phyloP scores from a whole-genome alignment of 2,113 vertebrate genomes.

The Cichladusa arquata region DNA sequence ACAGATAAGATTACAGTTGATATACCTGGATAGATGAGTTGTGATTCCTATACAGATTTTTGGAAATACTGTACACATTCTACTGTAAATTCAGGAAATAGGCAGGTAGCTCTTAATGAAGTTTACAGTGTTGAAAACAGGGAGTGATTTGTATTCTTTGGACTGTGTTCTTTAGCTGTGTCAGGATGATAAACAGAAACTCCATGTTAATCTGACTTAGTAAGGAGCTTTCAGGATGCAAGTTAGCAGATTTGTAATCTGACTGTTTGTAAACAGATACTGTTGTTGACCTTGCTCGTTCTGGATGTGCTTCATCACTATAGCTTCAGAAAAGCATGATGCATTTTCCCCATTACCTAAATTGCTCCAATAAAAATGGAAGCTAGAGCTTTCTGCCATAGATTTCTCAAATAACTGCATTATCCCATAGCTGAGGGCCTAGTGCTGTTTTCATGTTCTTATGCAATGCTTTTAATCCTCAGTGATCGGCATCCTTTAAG shows the following conservation, averaged over 20 bases:
- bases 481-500: not conserved
- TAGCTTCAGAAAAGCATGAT: not conserved
- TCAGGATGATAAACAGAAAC: constrained; percentile 24
- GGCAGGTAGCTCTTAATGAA: not conserved
- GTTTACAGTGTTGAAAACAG: not conserved
- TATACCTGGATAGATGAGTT: not conserved
- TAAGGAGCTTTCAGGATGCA: constrained; percentile 60
- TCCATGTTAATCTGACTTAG: constrained; percentile 37
- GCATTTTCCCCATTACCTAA: not conserved
- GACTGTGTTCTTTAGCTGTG: not conserved
- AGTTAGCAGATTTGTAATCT: constrained; percentile 56
- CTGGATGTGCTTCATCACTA: not conserved
- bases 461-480: constrained; percentile 44
- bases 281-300: constrained; percentile 9
- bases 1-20: not conserved
- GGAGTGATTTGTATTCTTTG: not conserved
- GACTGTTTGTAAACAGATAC: constrained; percentile 62
- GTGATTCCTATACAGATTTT: not conserved
- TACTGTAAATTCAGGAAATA: not conserved
- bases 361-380: not conserved
- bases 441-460: constrained; percentile 13
- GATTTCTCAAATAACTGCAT: not conserved
- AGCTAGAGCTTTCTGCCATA: not conserved
- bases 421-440: not conserved
- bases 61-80: not conserved